Percentiles rank a stretch among this genome's conserved stretches.
phyloP scores from a whole-genome alignment of 2,113 vertebrate genomes.

The Callospermophilus lateralis region DNA sequence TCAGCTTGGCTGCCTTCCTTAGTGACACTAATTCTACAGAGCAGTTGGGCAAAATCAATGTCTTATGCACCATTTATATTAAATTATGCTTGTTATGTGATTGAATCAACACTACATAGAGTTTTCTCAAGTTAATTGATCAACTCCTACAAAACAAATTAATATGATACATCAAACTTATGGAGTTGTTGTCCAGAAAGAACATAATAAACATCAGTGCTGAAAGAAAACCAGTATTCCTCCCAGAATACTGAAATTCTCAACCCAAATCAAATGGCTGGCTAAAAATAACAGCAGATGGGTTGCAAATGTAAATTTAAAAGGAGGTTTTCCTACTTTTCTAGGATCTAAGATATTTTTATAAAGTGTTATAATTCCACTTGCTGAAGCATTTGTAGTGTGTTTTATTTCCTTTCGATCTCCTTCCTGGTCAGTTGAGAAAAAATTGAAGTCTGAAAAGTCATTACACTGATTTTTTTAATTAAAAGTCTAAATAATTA shows the following conservation, averaged over 20 bases:
- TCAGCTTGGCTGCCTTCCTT: conserved; percentile 86
- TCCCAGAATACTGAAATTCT: conserved; percentile 38
- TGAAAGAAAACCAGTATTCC: conserved; percentile 56
- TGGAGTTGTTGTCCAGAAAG: conserved; percentile 62
- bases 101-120: conserved; percentile 85
- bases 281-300: conserved; percentile 36
- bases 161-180: conserved; percentile 86
- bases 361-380: not conserved
- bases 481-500: not conserved
- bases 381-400: not conserved
- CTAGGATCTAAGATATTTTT: not conserved
- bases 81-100: conserved; percentile 89
- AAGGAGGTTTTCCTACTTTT: not conserved
- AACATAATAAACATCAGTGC: conserved; percentile 69
- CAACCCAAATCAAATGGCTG: conserved; percentile 13
- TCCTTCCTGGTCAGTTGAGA: not conserved
- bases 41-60: conserved; percentile 89
- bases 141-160: conserved; percentile 86
- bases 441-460: not conserved
- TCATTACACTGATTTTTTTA: not conserved
- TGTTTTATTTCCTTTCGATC: not conserved
- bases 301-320: conserved; percentile 39
- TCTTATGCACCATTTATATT: conserved; percentile 87
- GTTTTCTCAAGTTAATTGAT: conserved; percentile 89
- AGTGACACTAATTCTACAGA: conserved; percentile 87